Base-by-base conservation (phyloP, 2,113 vertebrate genomes). In the Fregetta grallaria region DNA sequence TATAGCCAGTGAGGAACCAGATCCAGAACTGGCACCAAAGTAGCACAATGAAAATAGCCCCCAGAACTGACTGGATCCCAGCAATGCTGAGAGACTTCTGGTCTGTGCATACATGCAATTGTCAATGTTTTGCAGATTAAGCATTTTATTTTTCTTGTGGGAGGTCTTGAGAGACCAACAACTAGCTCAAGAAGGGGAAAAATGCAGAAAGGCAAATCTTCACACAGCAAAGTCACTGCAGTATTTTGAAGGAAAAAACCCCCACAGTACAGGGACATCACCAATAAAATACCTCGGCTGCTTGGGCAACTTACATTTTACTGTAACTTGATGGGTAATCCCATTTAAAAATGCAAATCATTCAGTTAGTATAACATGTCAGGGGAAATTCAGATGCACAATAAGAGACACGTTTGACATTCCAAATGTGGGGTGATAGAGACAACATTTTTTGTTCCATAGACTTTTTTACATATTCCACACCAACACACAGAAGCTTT, bases 311-410 rank as follows among this genome's bases (percentile, higher is more conserved):
- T 56, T 66, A 13, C 32, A 9, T 91, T 92, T 61, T 74, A 38
- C 23, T 72, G 9, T 49, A 76, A 78, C 27, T 44, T 58, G 44
- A 56, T 38, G 30, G 59, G 16, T 10, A 90, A 78, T 27, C 36
- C 44, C 88, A 75, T 74, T 90, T 84, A 71, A 84, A 96, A 95
- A 92, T 49, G 68, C 77, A 78, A 94, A 68, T 93, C 58, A 70
- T 70, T 81, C 49, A 45, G 72, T 75, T 86, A 80, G 75, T 66
- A 84, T 63, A 91, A 65, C 34, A 55, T 36, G 72, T 58, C 56
- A 73, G 65, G 86, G 65, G 47, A 88, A 53, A 73, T 84, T 78
- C 75, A 84, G 44, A 72, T 63, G 65, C 92, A 94, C 70, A 59
- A 2, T 65, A 65, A 81, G 56, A 93, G 53, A 88, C 70, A 53